These are phyloP conservation scores for Glyphotaelius pellucidus DNA, from an alignment of 2,888 invertebrate genomes.

Conservation along the genomic window DNA sequence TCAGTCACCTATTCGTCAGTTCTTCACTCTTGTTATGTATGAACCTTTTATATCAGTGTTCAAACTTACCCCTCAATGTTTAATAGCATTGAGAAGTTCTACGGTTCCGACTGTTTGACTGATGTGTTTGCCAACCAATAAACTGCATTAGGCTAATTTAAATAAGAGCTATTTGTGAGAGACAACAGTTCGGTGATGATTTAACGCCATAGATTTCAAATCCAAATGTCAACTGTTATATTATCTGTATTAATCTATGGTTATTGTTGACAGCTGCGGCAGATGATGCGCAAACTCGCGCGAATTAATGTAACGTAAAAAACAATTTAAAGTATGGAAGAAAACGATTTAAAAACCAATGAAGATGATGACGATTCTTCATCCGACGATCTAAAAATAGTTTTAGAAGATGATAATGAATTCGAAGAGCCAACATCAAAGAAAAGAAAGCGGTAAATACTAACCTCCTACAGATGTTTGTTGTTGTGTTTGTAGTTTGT, in stretches of 20 bases:
- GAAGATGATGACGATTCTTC: conserved; percentile 52
- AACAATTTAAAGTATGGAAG: conserved; percentile 41
- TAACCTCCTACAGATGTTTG: conserved; percentile 30
- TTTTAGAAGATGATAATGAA: conserved; percentile 38
- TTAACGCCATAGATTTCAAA: not conserved
- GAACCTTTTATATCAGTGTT: not conserved
- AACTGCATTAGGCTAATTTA: not conserved
- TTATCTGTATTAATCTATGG: not conserved
- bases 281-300: not conserved
- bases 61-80: not conserved
- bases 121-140: not conserved
- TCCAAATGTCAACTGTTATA: not conserved
- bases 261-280: not conserved
- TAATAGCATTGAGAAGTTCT: not conserved
- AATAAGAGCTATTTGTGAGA: not conserved
- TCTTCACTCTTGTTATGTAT: no score
- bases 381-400: conserved; percentile 52
- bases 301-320: not conserved
- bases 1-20: no score
- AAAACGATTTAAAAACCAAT: not conserved
- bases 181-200: not conserved
- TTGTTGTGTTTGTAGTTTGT: not conserved
- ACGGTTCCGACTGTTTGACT: not conserved
- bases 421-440: conserved; percentile 20
- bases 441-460: conserved; percentile 51